Percentiles rank a stretch among this genome's conserved stretches.
These are phyloP conservation scores for Copsychus sechellarum DNA, from an alignment of 2,113 vertebrate species.

Conservation along the genomic window DNA sequence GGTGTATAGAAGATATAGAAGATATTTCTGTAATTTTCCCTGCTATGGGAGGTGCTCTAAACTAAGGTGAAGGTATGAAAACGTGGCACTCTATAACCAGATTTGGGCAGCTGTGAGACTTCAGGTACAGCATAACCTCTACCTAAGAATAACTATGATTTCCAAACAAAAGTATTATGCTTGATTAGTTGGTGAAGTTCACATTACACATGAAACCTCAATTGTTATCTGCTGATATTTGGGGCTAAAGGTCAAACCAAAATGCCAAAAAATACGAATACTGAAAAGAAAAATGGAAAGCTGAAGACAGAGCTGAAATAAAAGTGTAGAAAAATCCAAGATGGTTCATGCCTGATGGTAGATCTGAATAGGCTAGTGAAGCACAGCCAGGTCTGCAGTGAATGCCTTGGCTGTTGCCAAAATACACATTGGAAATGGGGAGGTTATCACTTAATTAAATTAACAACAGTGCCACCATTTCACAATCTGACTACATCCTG, in stretches of 20 bases:
- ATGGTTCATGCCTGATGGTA: not conserved
- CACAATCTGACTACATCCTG: not conserved
- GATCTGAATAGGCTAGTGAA: not conserved
- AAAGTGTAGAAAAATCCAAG: not conserved
- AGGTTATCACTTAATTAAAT: not conserved
- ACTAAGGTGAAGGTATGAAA: not conserved
- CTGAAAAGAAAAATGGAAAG: not conserved
- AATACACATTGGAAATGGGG: not conserved
- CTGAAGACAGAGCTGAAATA: not conserved
- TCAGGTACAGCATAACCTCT: not conserved
- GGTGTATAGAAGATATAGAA: not conserved
- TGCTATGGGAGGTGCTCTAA: not conserved
- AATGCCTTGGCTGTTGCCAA: not conserved
- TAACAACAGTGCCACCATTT: not conserved
- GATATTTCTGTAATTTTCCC: not conserved
- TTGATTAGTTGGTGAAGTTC: not conserved
- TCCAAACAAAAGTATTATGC: not conserved
- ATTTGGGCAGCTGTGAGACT: not conserved
- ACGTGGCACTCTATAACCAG: not conserved
- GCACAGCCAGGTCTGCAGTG: not conserved
- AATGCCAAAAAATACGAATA: not conserved
- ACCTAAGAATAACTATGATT: not conserved
- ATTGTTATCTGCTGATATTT: not conserved
- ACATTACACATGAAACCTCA: not conserved
- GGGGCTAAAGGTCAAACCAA: not conserved